Percentiles rank a stretch among this genome's conserved stretches.
phyloP scores from a whole-genome alignment of 2,888 invertebrate genomes.

The Didymodactylos carnosus region DNA sequence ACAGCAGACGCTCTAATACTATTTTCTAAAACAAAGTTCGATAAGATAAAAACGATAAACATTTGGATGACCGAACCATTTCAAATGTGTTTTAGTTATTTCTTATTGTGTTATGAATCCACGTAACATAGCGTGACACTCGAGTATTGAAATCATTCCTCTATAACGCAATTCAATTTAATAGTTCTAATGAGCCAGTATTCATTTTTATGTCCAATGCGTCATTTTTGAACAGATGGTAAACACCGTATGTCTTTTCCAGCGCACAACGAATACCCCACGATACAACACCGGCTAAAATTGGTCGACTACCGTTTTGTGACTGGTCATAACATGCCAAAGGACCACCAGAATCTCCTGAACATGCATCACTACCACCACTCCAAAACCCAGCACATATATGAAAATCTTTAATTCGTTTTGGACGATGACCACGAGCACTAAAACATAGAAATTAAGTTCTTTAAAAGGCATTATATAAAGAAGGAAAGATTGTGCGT shows the following conservation, averaged over 20 bases:
- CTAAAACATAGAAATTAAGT: background rate
- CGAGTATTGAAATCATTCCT: too few relatives aligned
- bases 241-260: background rate
- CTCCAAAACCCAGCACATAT: background rate
- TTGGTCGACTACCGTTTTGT: background rate
- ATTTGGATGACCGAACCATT: too few relatives aligned
- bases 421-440: background rate
- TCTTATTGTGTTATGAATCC: background rate
- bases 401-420: conserved; percentile 1
- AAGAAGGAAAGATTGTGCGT: background rate
- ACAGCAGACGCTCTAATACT: too few relatives aligned
- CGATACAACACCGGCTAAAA: background rate
- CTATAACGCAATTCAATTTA: too few relatives aligned
- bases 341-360: background rate
- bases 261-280: background rate
- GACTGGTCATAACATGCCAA: background rate
- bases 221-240: too few relatives aligned
- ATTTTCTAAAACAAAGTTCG: too few relatives aligned
- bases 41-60: too few relatives aligned
- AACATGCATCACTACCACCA: background rate
- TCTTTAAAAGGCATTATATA: background rate
- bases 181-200: too few relatives aligned
- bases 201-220: too few relatives aligned
- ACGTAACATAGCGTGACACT: background rate
- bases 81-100: too few relatives aligned